phyloP scores from a whole-genome alignment of 92 coral and sea anemone species.

The Virgularia gustaviana region DNA sequence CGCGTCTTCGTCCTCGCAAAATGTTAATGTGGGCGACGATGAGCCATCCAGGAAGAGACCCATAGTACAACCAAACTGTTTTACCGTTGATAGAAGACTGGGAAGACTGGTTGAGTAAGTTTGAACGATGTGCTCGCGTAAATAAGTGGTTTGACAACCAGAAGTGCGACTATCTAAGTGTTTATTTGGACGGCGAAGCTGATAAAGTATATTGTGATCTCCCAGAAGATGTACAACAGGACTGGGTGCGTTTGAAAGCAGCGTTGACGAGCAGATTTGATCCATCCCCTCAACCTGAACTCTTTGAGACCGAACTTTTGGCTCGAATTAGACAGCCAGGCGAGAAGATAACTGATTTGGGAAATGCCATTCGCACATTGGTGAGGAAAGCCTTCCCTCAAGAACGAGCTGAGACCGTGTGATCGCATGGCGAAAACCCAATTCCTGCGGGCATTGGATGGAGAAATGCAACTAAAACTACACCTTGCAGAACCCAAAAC shows the following conservation, averaged over 20 bases:
- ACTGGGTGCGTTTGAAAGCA: background rate
- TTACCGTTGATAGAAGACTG: conserved; percentile 1
- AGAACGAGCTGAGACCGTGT: conserved; percentile 13
- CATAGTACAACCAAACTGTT: conserved; percentile 1
- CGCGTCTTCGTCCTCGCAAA: background rate
- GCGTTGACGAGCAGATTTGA: conserved; percentile 9
- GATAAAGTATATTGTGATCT: conserved; percentile 6
- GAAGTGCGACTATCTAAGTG: conserved; percentile 1
- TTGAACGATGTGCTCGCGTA: conserved; percentile 2
- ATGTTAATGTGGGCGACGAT: background rate
- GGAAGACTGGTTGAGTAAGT: conserved; percentile 1
- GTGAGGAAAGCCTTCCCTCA: conserved; percentile 13
- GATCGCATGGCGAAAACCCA: background rate
- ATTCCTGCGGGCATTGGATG: background rate
- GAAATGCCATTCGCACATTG: conserved; percentile 1
- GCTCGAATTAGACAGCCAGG: background rate
- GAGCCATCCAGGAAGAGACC: conserved; percentile 3
- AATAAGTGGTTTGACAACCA: conserved; percentile 2
- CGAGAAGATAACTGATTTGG: background rate
- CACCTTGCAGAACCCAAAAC: conserved; percentile 12
- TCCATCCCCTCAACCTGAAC: conserved; percentile 10
- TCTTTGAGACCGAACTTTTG: no score
- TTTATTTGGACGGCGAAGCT: background rate
- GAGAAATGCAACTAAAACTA: conserved; percentile 7
- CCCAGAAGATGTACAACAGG: background rate